Base-by-base conservation (phyloP, 2,113 vertebrate genomes). In the Ranitomeya imitator region DNA sequence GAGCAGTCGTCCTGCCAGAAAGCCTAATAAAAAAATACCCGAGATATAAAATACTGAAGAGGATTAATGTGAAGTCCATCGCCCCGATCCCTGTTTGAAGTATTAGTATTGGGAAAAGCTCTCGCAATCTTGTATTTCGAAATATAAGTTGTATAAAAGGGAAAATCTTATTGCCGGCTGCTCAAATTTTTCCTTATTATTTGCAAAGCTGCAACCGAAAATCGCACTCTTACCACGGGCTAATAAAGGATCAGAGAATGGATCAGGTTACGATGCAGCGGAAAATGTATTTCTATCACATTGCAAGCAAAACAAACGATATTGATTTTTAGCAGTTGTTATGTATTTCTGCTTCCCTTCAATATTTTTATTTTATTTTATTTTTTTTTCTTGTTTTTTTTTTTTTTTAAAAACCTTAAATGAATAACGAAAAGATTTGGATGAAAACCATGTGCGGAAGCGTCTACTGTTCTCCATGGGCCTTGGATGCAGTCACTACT, bases 291-390 rank as follows among this genome's bases (percentile, higher is more conserved):
- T 87, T 81, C 52, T 81, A 81, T 87, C 78, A 73, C 78, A 59
- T 54, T 82, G 86, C 78, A 87, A 61, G 79, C 78, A 82, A 87
- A 87, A 59, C 84, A 84, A 84, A 79, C 54, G 14, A 19, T 37
- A 87, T 87, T 82, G 86, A 87, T 87, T 87, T 87, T 85, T 60
- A 74, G 52, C 52, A 23, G 52, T 73, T 87, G 67, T 82, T 61
- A 87, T 87, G 55, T 82, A 59, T 79, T 78, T 69, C 52, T 60
- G 26, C 21, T 79, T 54, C 51, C 31, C 54, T 60, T 69, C 45
- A 16, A 79, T 57, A 60, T 45, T 45, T 76, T 76, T 31, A 31
- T 31, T 31, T 31, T 31, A 31, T 51, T 54, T 11, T 15, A 21
- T n/a, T 65, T 54, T 65, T 71, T 23, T 19, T 74, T 74, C 0